A percentile compares a stretch with the other conserved stretches of the same genome.
Evolutionary conservation across 2,113 vertebrate species (phyloP).

Genomic region (Lampris megalopsis): DNA sequence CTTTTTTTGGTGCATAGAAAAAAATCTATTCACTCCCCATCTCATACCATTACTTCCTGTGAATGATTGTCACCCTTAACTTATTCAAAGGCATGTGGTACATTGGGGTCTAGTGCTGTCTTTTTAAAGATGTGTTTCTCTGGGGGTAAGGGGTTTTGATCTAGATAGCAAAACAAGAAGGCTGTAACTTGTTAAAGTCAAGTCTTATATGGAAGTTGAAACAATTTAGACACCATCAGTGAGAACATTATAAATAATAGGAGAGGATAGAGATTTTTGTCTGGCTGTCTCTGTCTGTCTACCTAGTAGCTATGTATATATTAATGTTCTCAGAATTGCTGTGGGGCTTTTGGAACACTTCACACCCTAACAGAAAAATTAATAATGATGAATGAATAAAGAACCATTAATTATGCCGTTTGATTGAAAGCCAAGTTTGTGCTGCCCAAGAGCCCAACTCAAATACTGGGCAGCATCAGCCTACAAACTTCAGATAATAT

Average conservation of each 20-base stretch:
- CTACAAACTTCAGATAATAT: constrained; percentile 50
- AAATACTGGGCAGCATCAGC: constrained; percentile 33
- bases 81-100: not conserved
- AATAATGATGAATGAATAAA: not conserved
- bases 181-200: too few relatives aligned
- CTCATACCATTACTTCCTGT: not conserved
- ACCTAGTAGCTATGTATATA: not conserved
- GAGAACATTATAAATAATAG: too few relatives aligned
- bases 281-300: not conserved
- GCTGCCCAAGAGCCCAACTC: constrained; percentile 27
- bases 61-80: not conserved
- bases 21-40: not conserved
- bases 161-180: too few relatives aligned
- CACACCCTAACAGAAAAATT: constrained; percentile 7
- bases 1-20: not conserved
- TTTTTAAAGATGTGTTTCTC: not conserved
- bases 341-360: not conserved
- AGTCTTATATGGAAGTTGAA: too few relatives aligned
- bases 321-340: not conserved
- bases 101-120: not conserved
- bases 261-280: too few relatives aligned
- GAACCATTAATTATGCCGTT: not conserved
- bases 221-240: too few relatives aligned
- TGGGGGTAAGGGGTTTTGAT: too few relatives aligned
- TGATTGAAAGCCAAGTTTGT: constrained; percentile 9